Evolutionary conservation across 2,797 vertebrate genomes (phyloP).

Genomic region (Cossypha niveicapilla): DNA sequence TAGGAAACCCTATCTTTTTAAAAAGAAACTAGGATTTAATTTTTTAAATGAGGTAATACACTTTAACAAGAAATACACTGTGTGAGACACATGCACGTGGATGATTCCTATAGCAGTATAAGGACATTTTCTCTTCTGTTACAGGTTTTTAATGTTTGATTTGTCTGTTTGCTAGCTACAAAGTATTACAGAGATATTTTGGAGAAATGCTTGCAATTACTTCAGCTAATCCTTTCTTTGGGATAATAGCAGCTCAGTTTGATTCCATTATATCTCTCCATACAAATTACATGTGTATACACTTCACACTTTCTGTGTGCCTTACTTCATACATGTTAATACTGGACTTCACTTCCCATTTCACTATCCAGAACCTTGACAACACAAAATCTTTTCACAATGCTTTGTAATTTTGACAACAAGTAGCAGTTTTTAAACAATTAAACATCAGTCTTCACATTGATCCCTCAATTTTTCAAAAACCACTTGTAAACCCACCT

Average conservation of each 20-base stretch:
- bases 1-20: background rate
- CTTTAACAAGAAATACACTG: background rate
- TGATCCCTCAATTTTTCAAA: background rate
- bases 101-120: background rate
- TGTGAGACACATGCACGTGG: background rate
- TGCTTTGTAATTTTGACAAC: background rate
- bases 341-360: background rate
- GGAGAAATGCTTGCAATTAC: background rate
- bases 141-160: background rate
- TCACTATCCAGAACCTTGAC: background rate
- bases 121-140: background rate
- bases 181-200: background rate
- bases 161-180: background rate
- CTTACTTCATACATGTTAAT: background rate
- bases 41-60: background rate
- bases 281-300: fast-evolving
- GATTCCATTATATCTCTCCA: background rate
- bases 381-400: background rate
- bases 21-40: background rate
- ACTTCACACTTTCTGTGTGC: background rate
- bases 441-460: background rate
- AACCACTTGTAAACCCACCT: background rate
- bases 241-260: background rate
- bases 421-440: background rate
- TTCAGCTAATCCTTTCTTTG: background rate